Evolutionary conservation across 2,797 vertebrate species (phyloP), one percentile per base, ranked within the genome.

Genomic region (Pipistrellus nathusii): DNA sequence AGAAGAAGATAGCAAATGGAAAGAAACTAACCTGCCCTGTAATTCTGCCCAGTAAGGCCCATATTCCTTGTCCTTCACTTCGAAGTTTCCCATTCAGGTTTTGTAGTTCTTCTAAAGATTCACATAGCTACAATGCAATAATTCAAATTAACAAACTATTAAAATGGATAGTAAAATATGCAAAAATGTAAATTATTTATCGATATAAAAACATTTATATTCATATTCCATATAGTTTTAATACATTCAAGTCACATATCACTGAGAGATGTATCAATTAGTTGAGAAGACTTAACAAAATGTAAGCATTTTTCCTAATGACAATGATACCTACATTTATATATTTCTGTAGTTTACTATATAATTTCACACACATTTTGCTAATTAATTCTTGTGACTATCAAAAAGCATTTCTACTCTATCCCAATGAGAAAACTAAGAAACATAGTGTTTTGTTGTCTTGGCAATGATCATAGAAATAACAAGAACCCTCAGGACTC

Each of bases 71-170:
- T 38, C 99, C 99, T 98, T 99, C 99, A 64, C 98, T 98, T 85
- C 99, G 98, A 97, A 99, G 98, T 96, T 99, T 99, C 82, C 99
- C 99, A 92, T 99, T 99, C 97, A 99, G 98, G 96, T 99, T 99
- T 96, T 99, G 99, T 81, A 99, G 98, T 88, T 99, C 99, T 98
- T 99, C 99, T 97, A 99, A 98, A 88, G 99, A 99, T 95, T 99
- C 99, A 90, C 99, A 99, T 2, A 99, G 98, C 99, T 99, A 97
- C 90, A 97, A 96, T 88, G 92, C 80, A 84, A 41, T 73, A 84
- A 94, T 25, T 76, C 15, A 90, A 73, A 88, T 90, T 35, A 88
- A 21, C 62, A 85, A 87, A 91, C 5, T 20, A 77, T 64, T 91
- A 87, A 62, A 51, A 72, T 81, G 71, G 27, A 3, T 6, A 91